Conservation (phyloP, 1,140 invertebrate genomes). For the Dryas iulia region DNA sequence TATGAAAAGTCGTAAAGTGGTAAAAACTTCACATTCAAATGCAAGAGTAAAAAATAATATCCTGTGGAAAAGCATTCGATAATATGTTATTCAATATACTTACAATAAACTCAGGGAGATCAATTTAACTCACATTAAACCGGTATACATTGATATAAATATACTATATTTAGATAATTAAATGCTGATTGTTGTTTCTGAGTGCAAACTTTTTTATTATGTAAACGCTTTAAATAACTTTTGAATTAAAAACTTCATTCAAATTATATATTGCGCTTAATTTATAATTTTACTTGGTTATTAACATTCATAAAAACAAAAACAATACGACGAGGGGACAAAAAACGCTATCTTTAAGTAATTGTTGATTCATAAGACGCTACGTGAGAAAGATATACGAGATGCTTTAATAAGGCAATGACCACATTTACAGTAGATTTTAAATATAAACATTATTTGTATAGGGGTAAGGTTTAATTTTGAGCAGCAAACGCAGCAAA, state of each 20-base stretch:
- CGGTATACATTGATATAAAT: neutral
- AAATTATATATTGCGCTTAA: neutral
- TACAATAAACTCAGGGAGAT: too few species aligned
- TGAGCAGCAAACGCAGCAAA: neutral
- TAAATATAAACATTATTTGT: neutral
- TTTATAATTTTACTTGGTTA: neutral
- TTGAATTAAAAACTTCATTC: too few species aligned
- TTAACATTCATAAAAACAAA: neutral
- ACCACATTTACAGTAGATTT: neutral
- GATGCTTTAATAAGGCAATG: constrained; percentile 1
- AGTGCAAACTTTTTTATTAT: too few species aligned
- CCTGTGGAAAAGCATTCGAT: too few species aligned
- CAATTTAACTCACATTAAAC: neutral
- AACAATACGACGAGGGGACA: neutral
- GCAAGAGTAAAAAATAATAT: too few species aligned
- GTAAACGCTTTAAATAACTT: too few species aligned
- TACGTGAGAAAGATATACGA: constrained; percentile 7
- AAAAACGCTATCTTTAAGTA: neutral
- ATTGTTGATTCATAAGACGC: neutral
- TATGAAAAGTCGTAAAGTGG: too few species aligned
- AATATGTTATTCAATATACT: too few species aligned
- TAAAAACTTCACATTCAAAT: too few species aligned
- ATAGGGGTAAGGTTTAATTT: neutral
- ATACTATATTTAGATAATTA: neutral
- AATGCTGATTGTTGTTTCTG: too few species aligned